A percentile compares a stretch with the other conserved stretches of the same genome.
These are phyloP conservation scores for Leptosomus discolor DNA, from an alignment of 2,113 vertebrate genomes.

Conservation along the genomic window DNA sequence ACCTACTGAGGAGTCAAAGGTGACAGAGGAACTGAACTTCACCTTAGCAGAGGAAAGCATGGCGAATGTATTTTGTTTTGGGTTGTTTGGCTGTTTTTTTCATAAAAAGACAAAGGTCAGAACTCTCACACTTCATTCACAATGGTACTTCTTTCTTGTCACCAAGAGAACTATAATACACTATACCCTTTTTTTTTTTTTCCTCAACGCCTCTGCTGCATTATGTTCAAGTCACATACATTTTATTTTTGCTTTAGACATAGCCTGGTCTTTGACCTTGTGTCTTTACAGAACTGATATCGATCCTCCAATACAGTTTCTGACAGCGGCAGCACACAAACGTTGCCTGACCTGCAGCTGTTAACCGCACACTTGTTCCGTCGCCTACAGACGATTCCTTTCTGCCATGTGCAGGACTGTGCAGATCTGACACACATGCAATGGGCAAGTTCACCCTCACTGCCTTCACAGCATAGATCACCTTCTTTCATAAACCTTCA, in stretches of 20 bases:
- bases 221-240: neutral
- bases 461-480: neutral
- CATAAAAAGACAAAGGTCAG: neutral
- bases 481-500: neutral
- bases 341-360: neutral
- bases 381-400: neutral
- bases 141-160: neutral
- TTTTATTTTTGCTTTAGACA: neutral
- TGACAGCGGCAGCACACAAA: neutral
- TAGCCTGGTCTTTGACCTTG: neutral
- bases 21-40: neutral
- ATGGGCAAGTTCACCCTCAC: neutral
- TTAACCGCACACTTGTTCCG: neutral
- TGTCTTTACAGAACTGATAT: neutral
- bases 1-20: neutral
- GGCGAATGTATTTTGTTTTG: fast-evolving
- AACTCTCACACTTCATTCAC: neutral
- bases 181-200: too few species aligned
- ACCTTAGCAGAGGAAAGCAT: neutral
- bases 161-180: neutral
- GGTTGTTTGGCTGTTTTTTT: neutral
- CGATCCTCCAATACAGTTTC: neutral
- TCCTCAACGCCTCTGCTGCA: neutral
- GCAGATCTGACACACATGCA: fast-evolving
- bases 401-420: neutral